A percentile compares a stretch with the other conserved stretches of the same genome.
Conservation (phyloP, 2,888 invertebrate genomes). For the Pteria penguin region DNA sequence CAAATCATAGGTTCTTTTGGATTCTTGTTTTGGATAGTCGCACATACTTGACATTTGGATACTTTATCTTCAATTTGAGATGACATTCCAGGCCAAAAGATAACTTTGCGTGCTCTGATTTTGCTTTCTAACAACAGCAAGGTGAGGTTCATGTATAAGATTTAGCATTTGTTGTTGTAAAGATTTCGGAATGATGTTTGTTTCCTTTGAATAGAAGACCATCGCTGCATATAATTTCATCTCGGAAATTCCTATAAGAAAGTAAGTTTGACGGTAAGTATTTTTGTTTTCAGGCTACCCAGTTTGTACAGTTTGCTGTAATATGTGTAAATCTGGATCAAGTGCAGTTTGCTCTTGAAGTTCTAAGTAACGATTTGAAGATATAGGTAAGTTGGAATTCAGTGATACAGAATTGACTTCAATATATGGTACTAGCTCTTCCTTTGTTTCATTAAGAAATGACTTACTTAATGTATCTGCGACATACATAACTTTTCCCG, state of each 20-base stretch:
- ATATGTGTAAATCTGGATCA: background rate
- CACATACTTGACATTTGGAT: background rate
- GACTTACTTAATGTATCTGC: background rate
- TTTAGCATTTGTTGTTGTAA: background rate
- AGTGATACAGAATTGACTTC: background rate
- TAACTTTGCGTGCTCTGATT: background rate
- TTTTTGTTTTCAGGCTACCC: background rate
- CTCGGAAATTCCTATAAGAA: background rate
- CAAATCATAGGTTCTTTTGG: background rate
- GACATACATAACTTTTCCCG: conserved; percentile 9
- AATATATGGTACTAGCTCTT: background rate
- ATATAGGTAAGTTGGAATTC: background rate
- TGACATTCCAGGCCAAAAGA: background rate
- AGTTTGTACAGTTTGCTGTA: background rate
- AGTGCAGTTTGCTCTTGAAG: background rate
- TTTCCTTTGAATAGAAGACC: conserved; percentile 1
- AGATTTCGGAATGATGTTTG: background rate
- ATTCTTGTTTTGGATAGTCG: background rate
- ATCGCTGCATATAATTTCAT: background rate
- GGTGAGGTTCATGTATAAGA: conserved; percentile 1
- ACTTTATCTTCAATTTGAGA: background rate
- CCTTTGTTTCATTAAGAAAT: background rate
- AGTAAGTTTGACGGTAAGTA: background rate
- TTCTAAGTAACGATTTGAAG: background rate
- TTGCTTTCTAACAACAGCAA: background rate